Conservation (phyloP, 2,888 invertebrate genomes). For the Ditula angustiorana region DNA sequence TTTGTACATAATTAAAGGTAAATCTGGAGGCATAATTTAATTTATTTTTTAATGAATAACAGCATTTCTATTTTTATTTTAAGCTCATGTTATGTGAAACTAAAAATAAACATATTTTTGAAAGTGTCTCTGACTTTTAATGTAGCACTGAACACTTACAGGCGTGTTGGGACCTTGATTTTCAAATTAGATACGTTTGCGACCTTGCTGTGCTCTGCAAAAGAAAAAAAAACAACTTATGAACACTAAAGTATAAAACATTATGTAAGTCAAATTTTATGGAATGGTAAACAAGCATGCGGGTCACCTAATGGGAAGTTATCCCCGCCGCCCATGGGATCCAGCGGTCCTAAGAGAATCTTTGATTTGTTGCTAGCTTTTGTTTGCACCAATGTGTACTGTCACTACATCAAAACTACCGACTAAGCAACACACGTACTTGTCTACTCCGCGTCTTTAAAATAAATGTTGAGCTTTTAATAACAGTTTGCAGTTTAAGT, state of each 20-base stretch:
- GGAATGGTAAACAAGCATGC: no score
- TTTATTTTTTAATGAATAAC: conserved; percentile 69
- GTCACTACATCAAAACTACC: no score
- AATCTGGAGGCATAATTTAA: conserved; percentile 78
- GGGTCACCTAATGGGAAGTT: no score
- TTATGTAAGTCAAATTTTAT: no score
- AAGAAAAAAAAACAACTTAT: conserved; percentile 25
- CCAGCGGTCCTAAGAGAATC: no score
- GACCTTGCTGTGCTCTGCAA: conserved; percentile 63
- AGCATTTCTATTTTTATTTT: conserved; percentile 67
- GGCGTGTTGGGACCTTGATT: not conserved
- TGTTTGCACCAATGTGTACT: no score
- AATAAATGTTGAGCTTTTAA: no score
- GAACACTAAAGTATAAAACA: not conserved
- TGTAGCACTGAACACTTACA: conserved; percentile 39
- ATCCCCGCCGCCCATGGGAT: no score
- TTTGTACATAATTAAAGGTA: conserved; percentile 75
- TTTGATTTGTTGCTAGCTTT: no score
- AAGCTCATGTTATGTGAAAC: conserved; percentile 65
- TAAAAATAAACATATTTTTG: conserved; percentile 63
- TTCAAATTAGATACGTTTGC: conserved; percentile 43
- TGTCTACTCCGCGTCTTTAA: no score
- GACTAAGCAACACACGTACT: no score
- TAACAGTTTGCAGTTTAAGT: no score
- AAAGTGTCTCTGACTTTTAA: conserved; percentile 50